A percentile compares a stretch with the other conserved stretches of the same genome.
phyloP scores from a whole-genome alignment of 2,888 invertebrate species.

The Lobophora halterata region DNA sequence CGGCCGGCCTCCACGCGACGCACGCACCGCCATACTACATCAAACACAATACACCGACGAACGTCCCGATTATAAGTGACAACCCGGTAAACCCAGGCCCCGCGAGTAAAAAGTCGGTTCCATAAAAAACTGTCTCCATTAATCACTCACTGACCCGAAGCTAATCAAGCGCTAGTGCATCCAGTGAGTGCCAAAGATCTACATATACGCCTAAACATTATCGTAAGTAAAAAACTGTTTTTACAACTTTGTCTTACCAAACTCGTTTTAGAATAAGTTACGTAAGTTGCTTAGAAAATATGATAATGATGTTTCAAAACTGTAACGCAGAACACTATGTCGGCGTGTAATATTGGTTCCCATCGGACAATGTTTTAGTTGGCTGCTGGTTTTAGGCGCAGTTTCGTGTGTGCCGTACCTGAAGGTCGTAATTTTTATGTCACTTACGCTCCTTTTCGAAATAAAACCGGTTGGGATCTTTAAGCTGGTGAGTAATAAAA shows the following conservation, averaged over 20 bases:
- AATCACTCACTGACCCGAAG: constrained; percentile 27
- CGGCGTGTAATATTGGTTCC: constrained; percentile 25
- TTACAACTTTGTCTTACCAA: constrained; percentile 35
- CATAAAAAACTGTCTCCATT: constrained; percentile 42
- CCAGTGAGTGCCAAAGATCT: constrained; percentile 53
- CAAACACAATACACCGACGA: constrained; percentile 30
- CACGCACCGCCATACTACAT: constrained; percentile 48
- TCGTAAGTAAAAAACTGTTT: constrained; percentile 57
- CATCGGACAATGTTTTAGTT: constrained; percentile 41
- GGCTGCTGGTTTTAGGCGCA: constrained; percentile 44
- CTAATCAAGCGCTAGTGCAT: constrained; percentile 45
- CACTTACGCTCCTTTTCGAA: constrained; percentile 71
- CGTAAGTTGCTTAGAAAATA: constrained; percentile 40
- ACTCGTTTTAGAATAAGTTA: constrained; percentile 39
- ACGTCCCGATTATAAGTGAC: constrained; percentile 51
- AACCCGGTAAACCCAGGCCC: constrained; percentile 45
- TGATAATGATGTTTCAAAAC: constrained; percentile 46
- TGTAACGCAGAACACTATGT: constrained; percentile 29
- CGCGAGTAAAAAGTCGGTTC: constrained; percentile 39
- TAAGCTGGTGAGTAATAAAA: constrained; percentile 74
- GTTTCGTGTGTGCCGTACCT: constrained; percentile 38
- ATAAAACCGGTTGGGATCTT: constrained; percentile 73
- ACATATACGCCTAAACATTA: constrained; percentile 46
- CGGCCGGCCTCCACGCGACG: constrained; percentile 66
- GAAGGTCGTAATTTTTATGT: constrained; percentile 70